phyloP scores from a whole-genome alignment of 2,113 vertebrate genomes.

The Chiloscyllium plagiosum region DNA sequence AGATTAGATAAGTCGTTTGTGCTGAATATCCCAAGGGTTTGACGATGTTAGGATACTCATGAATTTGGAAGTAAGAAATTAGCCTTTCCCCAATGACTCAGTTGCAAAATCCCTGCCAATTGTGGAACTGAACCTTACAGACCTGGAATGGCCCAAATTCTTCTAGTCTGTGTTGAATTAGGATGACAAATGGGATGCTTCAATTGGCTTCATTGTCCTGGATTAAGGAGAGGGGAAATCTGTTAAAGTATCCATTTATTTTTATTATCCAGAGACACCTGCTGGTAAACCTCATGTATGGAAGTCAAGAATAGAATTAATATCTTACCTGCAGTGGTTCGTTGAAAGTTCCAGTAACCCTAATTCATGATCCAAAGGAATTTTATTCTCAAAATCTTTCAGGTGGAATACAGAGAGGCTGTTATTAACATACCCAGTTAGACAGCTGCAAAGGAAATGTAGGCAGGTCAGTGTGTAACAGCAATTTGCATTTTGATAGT shows the following conservation, averaged over 20 bases:
- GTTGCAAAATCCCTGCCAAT: neutral
- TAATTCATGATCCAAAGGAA: no score
- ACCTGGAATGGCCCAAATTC: neutral
- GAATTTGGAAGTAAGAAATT: neutral
- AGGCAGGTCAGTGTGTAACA: neutral
- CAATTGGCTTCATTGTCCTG: neutral
- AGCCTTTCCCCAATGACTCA: neutral
- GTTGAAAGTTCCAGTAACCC: slow-evolving; percentile 35
- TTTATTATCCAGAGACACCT: neutral
- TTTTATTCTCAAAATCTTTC: slow-evolving; percentile 34
- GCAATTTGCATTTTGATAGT: neutral
- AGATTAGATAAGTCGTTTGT: neutral
- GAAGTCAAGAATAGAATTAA: neutral
- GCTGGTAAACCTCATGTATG: neutral
- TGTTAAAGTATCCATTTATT: neutral
- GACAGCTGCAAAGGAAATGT: slow-evolving; percentile 67
- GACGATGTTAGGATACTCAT: neutral
- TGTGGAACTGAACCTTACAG: neutral
- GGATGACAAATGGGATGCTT: neutral
- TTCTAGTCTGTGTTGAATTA: neutral
- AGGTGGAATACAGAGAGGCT: slow-evolving; percentile 67
- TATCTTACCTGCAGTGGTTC: slow-evolving; percentile 72
- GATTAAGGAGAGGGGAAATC: neutral
- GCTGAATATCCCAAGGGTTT: no score
- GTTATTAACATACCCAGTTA: slow-evolving; percentile 74